Base-by-base conservation (phyloP, 2,797 vertebrate genomes). In the Cynopterus sphinx region DNA sequence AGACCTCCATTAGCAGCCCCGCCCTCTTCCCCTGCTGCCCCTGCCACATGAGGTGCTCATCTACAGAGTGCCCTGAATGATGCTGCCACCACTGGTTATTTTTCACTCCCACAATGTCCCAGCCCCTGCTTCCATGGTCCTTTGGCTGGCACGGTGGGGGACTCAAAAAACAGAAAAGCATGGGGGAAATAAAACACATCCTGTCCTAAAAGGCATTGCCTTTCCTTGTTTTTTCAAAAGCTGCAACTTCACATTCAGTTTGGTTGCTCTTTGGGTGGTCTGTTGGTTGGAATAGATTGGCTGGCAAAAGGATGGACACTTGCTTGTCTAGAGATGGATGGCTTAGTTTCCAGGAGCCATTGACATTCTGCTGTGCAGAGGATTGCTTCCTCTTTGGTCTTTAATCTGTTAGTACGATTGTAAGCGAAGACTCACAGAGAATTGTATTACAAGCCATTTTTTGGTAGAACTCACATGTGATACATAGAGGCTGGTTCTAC, bases 371-470 rank as follows among this genome's bases (percentile, higher is more conserved):
- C 89, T 73, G 19, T 49, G 79, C 26, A 79, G 95, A n/a, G 12
- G 36, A 26, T 28, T 17, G 51, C n/a, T 89, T 70, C n/a, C 46
- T 87, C 78, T 91, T 94, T 84, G 88, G 59, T 92, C 92, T 97
- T 97, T 96, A 92, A 96, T 96, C 88, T 43, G 26, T 96, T 91
- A 92, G 94, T 95, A 68, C 68, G 95, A 91, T 92, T 96, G 91
- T 82, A 96, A 96, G 78, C 96, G 96, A 97, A 96, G 96, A 89
- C 84, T 90, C 95, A 93, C 87, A 57, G 79, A 87, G 79, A 96
- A 96, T 96, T 87, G 39, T 65, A 95, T 87, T 95, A 83, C 21
- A 83, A 86, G 33, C 78, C 41, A 31, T 87, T 70, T 55, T 86
- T 88, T 74, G 55, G 85, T 79, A 51, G 70, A 78, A 95, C 41